Percentiles rank a stretch among this genome's conserved stretches.
Conservation (phyloP, 2,797 vertebrate species). For the Neoniphon sammara region DNA sequence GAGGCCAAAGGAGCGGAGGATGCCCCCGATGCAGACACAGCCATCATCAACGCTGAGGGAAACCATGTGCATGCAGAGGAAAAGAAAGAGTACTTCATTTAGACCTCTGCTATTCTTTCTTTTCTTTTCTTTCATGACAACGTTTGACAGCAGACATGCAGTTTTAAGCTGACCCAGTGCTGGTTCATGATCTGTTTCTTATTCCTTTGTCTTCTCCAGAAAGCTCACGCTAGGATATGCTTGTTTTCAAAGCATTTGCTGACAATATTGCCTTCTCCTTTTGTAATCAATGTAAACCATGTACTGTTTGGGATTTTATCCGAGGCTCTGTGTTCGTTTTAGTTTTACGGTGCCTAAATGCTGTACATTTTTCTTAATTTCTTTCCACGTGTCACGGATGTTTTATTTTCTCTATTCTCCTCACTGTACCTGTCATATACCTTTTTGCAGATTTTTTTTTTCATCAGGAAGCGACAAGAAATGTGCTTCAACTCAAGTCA, state of each 20-base stretch:
- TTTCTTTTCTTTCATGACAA: conserved; percentile 81
- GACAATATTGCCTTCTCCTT: conserved; percentile 69
- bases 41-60: conserved; percentile 99
- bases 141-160: conserved; percentile 76
- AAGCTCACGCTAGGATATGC: conserved; percentile 46
- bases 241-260: conserved; percentile 59
- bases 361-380: conserved; percentile 70
- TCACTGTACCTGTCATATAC: conserved; percentile 65
- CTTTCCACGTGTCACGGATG: conserved; percentile 45
- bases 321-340: conserved; percentile 71
- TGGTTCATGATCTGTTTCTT: conserved; percentile 53
- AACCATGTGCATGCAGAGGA: conserved; percentile 99
- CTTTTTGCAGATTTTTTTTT: conserved; percentile 64
- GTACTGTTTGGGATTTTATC: conserved; percentile 78
- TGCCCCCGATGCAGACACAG: conserved; percentile 98
- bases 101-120: conserved; percentile 84
- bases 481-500: conserved; percentile 69
- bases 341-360: conserved; percentile 95
- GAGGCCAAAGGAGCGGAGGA: conserved; percentile 99
- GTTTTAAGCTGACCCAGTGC: conserved; percentile 70
- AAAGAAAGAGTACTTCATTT: conserved; percentile 99
- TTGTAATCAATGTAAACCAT: conserved; percentile 86
- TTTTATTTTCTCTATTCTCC: conserved; percentile 54
- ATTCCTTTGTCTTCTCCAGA: conserved; percentile 46
- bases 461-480: conserved; percentile 66